Base-by-base conservation (phyloP, 2,888 invertebrate genomes). In the Pseudococcus longispinus region DNA sequence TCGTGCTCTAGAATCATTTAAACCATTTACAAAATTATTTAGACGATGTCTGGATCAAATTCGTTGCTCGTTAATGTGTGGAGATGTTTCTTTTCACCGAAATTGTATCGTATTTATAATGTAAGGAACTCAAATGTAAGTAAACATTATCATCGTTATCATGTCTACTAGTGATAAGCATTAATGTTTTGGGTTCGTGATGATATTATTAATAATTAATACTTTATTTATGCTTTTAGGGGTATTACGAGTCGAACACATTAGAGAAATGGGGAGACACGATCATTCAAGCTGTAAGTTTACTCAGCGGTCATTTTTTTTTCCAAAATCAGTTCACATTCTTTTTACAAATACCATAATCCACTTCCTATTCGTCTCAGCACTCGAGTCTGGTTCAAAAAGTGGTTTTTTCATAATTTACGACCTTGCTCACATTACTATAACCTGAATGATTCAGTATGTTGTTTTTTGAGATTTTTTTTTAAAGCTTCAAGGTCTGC, bases 261-360 rank as follows among this genome's bases (percentile, higher is more conserved):
- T 90, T 94, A 87, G 96, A 96, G 91, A 93, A 93, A 91, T 94
- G 94, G 92, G 94, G 95, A 46, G 95, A 96, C 13, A 87, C 70
- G 5, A 83, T 87, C 2, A 87, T 87, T 44, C 87, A 87, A 60
- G 87, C 87, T 5, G 87, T 83, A 29, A 83, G 86, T 86, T 18
- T 18, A 60, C 9, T 20, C 9, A 23, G 51, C 23, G 9, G 13
- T 9, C 23, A 23, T 23, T 23, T 23, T 60, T 5, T 4, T 55
- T n/a, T 18, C 5, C 5, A n/a, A n/a, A n/a, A n/a, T n/a, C 23
- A 37, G 15, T 60, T 20, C 9, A 23, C 1, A 37, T 37, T 37
- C 9, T 60, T 70, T 29, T 8, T n/a, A n/a, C n/a, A n/a, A n/a
- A n/a, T n/a, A n/a, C 26, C 29, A 15, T 18, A 70, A 5, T 80